Base-by-base conservation (phyloP, 2,888 invertebrate genomes). In the Leptopilina drosophilae region DNA sequence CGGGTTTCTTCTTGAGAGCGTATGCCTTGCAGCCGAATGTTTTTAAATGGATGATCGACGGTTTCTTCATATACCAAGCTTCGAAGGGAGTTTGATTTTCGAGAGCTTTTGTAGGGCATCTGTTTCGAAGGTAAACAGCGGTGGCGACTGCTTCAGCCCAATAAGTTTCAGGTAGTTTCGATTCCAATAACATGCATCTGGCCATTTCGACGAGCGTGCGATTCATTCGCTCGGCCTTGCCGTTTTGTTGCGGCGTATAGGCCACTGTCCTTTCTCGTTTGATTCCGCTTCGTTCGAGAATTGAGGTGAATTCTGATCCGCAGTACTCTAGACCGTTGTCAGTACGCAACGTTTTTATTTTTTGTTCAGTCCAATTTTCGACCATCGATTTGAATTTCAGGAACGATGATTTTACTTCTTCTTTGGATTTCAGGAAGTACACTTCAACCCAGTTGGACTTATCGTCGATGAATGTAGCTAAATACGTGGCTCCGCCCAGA, bases 131-230 rank as follows among this genome's bases (percentile, higher is more conserved):
- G 73, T 87, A 87, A 12, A 78, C 79, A 8, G 86, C 85, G 49
- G 86, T 83, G n/a, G 78, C 79, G 8, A 84, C 79, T 69, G 87
- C 85, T 81, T 88, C 86, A 40, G 86, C 86, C 87, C 87, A 87
- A 75, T 87, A 86, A 11, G 77, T 62, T 76, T 77, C 73, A 8
- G 84, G 80, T 15, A 88, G 77, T 33, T 80, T 80, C 11, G 87
- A 81, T 49, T 87, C 82, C 5, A 84, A 53, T 65, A 87, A 53
- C 76, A 85, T 65, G 59, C 82, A 84, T 77, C 87, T 81, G 33
- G 86, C 85, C 81, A 82, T 86, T 26, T 86, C 85, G 14, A 85
- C 53, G 12, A 86, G 76, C 7, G 86, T 86, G 4, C 85, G 76
- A 77, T 86, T 86, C 62, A 80, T 80, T 15, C 84, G 69, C 76